These are phyloP conservation scores for Myioborus melanocephalus DNA, from an alignment of 2,797 vertebrate genomes.

Conservation along the genomic window DNA sequence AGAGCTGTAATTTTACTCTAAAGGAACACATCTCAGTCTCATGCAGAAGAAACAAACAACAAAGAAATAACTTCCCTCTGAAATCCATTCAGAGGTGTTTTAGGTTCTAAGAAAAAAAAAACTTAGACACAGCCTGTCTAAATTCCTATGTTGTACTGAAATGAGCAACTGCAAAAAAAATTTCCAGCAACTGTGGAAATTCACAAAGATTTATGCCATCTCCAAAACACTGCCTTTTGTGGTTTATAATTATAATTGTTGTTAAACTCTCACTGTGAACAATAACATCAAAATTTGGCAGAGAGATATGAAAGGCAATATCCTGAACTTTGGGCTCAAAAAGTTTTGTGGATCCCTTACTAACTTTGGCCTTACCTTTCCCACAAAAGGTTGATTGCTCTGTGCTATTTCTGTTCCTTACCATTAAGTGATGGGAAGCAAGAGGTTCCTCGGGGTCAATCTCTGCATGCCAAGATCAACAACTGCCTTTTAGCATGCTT, in stretches of 20 bases:
- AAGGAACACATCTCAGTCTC: neutral
- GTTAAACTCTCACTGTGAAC: neutral
- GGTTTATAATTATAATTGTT: constrained; percentile 19
- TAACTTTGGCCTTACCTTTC: constrained; percentile 33
- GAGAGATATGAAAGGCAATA: neutral
- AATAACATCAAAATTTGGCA: neutral
- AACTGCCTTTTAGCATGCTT: neutral
- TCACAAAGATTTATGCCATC: neutral
- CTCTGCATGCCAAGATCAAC: neutral
- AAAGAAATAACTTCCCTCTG: neutral
- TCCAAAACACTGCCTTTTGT: neutral
- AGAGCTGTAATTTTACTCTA: neutral
- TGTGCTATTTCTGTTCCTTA: neutral
- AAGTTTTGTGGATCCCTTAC: neutral
- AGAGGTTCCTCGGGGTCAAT: neutral
- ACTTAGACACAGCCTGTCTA: neutral
- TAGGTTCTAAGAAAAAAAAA: neutral
- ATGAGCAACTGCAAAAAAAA: neutral
- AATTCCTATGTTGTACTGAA: neutral
- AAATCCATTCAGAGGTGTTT: neutral
- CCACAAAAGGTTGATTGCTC: neutral
- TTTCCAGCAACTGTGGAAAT: neutral
- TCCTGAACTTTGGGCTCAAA: neutral
- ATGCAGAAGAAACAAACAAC: neutral
- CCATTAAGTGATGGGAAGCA: neutral